phyloP scores from a whole-genome alignment of 2,113 vertebrate species.

The Cichladusa arquata region DNA sequence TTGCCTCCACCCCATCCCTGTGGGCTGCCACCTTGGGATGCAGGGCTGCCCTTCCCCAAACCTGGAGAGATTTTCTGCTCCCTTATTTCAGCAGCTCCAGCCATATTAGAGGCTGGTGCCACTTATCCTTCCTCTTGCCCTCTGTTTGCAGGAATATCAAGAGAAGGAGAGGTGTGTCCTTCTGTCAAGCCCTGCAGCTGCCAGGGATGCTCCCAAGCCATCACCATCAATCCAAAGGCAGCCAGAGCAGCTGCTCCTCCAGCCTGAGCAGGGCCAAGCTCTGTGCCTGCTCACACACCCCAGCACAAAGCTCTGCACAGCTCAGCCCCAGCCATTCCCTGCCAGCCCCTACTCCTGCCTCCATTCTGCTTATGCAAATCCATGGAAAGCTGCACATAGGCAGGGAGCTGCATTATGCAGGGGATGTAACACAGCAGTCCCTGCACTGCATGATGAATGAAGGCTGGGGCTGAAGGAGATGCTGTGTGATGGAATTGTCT shows the following conservation, averaged over 20 bases:
- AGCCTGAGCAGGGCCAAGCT: not conserved
- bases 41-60: not conserved
- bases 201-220: not conserved
- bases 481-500: not conserved
- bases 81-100: not conserved
- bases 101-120: not conserved
- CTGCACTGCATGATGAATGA: constrained; percentile 30
- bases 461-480: not conserved
- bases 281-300: not conserved
- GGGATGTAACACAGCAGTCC: not conserved
- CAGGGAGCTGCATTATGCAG: constrained; percentile 23
- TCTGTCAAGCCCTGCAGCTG: not conserved
- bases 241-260: constrained; percentile 26
- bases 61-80: not conserved
- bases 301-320: not conserved
- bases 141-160: constrained; percentile 27
- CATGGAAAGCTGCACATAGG: not conserved
- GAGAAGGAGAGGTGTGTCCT: not conserved
- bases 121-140: constrained; percentile 5
- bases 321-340: not conserved
- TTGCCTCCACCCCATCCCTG: accelerated
- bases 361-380: constrained; percentile 8
- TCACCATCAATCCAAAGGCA: not conserved
- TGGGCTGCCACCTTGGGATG: accelerated
- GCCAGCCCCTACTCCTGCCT: not conserved